Evolutionary conservation across 2,888 invertebrate genomes (phyloP).

Genomic region (Slavum lentiscoides): DNA sequence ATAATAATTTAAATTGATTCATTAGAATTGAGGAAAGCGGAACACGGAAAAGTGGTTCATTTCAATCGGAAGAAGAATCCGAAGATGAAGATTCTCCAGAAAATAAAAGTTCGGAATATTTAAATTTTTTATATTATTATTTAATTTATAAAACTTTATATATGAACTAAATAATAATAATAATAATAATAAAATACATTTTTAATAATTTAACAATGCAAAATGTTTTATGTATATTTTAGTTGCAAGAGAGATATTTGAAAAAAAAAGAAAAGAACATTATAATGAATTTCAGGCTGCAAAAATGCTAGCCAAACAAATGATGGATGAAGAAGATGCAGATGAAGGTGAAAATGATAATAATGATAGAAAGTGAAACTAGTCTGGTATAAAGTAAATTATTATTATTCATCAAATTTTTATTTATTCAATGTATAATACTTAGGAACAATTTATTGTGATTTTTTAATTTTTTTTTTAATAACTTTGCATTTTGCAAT

Average conservation of each 20-base stretch:
- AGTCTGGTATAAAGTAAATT: slow-evolving; percentile 51
- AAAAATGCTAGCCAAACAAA: slow-evolving; percentile 84
- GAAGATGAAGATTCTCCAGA: slow-evolving; percentile 60
- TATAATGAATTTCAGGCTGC: slow-evolving; percentile 97
- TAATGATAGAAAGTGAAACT: slow-evolving; percentile 61
- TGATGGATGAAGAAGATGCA: slow-evolving; percentile 87
- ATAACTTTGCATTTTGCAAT: background rate
- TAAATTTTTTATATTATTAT: background rate
- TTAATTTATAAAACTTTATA: background rate
- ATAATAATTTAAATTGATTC: slow-evolving; percentile 14
- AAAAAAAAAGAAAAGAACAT: slow-evolving; percentile 91
- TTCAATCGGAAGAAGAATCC: slow-evolving; percentile 57
- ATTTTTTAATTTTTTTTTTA: slow-evolving; percentile 2
- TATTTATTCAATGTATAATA: background rate
- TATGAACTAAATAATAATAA: no score
- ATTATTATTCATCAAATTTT: background rate
- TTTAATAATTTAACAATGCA: background rate
- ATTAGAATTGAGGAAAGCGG: slow-evolving; percentile 37
- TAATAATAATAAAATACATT: background rate
- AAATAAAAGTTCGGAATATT: slow-evolving; percentile 25
- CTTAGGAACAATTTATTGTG: slow-evolving; percentile 22
- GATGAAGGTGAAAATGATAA: slow-evolving; percentile 82
- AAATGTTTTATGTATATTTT: slow-evolving; percentile 47
- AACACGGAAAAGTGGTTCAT: slow-evolving; percentile 17
- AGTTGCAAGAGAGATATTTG: slow-evolving; percentile 79